A percentile compares a stretch with the other conserved stretches of the same genome.
phyloP scores from a whole-genome alignment of 2,888 invertebrate genomes.

The Coenonympha arcania region DNA sequence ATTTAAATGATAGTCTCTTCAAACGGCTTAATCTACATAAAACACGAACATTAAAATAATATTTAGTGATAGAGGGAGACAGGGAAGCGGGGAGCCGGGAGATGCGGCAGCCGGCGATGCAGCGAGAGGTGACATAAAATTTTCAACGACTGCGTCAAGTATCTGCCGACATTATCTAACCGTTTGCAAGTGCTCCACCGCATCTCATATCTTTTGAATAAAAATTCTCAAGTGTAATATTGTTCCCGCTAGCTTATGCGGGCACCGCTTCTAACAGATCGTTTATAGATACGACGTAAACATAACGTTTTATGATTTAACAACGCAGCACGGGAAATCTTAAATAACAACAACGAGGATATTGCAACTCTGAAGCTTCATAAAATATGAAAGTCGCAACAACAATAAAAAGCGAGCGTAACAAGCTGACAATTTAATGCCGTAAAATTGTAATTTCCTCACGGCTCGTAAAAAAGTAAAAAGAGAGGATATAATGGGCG shows the following conservation, averaged over 20 bases:
- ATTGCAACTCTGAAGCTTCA: slow-evolving; percentile 1
- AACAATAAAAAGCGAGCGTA: slow-evolving; percentile 13
- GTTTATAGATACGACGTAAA: slow-evolving; percentile 10
- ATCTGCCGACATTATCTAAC: slow-evolving; percentile 69
- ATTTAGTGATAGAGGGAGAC: not conserved
- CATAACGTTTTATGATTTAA: too few relatives aligned
- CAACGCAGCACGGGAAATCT: not conserved
- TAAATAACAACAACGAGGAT: slow-evolving; percentile 4
- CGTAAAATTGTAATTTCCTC: slow-evolving; percentile 42
- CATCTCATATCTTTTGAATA: slow-evolving; percentile 65
- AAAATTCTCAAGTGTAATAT: slow-evolving; percentile 52
- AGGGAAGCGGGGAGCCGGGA: slow-evolving; percentile 30
- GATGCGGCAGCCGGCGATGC: slow-evolving; percentile 52
- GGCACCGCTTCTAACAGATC: slow-evolving; percentile 20
- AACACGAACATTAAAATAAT: slow-evolving; percentile 5
- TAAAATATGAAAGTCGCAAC: slow-evolving; percentile 8
- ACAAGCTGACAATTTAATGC: slow-evolving; percentile 42
- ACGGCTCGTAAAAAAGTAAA: slow-evolving; percentile 40
- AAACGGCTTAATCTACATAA: not conserved
- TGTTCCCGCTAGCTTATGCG: slow-evolving; percentile 33
- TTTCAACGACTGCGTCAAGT: slow-evolving; percentile 66
- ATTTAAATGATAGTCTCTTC: not conserved
- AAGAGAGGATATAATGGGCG: slow-evolving; percentile 48
- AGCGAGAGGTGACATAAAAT: slow-evolving; percentile 67
- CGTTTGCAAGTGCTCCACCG: slow-evolving; percentile 61